Base-by-base conservation (phyloP, 1,140 invertebrate species). In the Drosophila pseudoobscura region DNA sequence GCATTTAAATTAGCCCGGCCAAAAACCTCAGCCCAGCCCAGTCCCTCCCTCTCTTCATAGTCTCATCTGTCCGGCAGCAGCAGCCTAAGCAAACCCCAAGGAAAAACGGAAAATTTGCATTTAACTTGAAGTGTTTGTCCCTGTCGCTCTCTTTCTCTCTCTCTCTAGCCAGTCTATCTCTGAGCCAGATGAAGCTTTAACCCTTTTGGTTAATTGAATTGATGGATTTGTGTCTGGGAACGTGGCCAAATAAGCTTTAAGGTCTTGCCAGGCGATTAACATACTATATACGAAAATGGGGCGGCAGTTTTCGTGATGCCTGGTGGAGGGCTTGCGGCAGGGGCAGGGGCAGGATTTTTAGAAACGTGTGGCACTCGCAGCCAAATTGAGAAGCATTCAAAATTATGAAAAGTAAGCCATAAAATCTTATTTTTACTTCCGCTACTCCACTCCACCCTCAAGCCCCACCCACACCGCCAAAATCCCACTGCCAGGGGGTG, bases 331-430 rank as follows among this genome's bases (percentile, higher is more conserved):
- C 29, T 2, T 11, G 3, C 3, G 9, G 31, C 35, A 11, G 11
- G 13, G 17, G 15, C 20, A 43, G 20, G 50, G 31, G 35, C 3
- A 11, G 35, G 8, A 39, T 11, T 43, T 41, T 41, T n/a, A 9
- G 55, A 84, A 84, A 71, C 68, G 60, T 65, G 76, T 71, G 75
- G 49, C 80, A 84, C 80, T 82, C 71, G 66, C 71, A 61, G 75
- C 54, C 61, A 11, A 55, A 58, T 66, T 17, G 52, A 54, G 57
- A 47, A 46, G 69, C 75, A 78, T 89, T 88, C 59, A 78, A 88
- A 88, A 88, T 88, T 88, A 88, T 88, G 84, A 88, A 88, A 89
- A 88, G 79, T 88, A 88, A 88, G 83, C 84, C 79, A 89, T 88
- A 83, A 89, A 89, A 88, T 88, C 83, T 83, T 89, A 89, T 89